Evolutionary conservation across 2,113 vertebrate species (phyloP).

Genomic region (Bathybates hornii): DNA sequence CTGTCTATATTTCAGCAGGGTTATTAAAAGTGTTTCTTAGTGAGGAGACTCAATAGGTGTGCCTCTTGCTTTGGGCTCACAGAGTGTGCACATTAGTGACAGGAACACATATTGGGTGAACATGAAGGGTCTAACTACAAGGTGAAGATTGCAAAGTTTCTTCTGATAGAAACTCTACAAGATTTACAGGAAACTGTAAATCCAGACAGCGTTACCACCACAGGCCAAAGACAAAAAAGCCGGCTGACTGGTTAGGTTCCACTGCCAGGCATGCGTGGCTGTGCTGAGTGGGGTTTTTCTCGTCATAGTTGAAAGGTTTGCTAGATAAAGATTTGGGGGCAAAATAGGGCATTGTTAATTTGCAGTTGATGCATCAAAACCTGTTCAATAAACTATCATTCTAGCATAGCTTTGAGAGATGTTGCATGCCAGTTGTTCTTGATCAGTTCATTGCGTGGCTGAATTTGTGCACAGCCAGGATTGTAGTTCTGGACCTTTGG

Average conservation of each 20-base stretch:
- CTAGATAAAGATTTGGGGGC: background rate
- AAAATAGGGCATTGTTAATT: background rate
- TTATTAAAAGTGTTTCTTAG: background rate
- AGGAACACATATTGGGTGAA: background rate
- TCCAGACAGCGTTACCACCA: rapidly evolving
- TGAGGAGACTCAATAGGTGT: background rate
- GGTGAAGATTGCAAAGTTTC: background rate
- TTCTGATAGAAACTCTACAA: background rate
- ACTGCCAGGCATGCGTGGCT: background rate
- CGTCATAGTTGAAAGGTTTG: background rate
- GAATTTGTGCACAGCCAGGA: background rate
- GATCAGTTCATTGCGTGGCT: background rate
- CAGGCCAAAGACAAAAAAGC: background rate
- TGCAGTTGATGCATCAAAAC: background rate
- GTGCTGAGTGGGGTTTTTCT: background rate
- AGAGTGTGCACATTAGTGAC: background rate
- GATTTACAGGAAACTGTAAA: background rate
- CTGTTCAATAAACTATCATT: background rate
- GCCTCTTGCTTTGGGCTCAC: background rate
- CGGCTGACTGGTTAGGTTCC: rapidly evolving
- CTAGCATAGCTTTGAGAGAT: background rate
- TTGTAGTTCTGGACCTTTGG: rapidly evolving
- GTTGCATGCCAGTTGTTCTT: background rate
- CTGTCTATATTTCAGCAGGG: background rate
- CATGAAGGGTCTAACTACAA: background rate